phyloP scores from a whole-genome alignment of 2,113 vertebrate species.

The Dissostichus mawsoni region DNA sequence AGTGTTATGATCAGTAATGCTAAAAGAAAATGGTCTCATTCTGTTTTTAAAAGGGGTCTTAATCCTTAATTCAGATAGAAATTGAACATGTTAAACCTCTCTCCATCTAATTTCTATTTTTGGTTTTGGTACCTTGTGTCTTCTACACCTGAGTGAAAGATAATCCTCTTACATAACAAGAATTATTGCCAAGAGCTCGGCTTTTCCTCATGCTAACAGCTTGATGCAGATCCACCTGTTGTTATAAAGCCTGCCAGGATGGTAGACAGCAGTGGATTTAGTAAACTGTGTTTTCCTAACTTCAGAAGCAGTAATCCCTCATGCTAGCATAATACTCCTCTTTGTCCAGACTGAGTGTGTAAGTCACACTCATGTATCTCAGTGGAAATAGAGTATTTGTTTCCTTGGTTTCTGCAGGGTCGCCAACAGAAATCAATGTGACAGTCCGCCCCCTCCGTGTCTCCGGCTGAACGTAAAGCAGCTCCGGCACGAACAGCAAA shows the following conservation, averaged over 20 bases:
- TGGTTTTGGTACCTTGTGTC: neutral
- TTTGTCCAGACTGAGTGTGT: neutral
- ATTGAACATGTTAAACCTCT: neutral
- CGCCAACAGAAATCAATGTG: neutral
- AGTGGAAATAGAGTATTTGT: neutral
- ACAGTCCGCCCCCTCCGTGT: conserved; percentile 7
- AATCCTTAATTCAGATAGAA: neutral
- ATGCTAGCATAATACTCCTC: neutral
- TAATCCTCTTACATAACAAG: too few species aligned
- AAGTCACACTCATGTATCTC: neutral
- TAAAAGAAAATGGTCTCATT: neutral
- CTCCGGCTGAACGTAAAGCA: conserved; percentile 6
- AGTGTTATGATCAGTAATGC: neutral
- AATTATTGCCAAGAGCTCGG: too few species aligned
- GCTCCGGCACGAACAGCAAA: conserved; percentile 14
- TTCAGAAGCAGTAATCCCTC: neutral
- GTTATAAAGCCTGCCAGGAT: neutral
- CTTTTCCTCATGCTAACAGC: too few species aligned
- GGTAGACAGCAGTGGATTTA: neutral
- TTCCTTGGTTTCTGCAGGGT: neutral
- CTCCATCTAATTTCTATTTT: neutral
- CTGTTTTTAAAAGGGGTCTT: neutral
- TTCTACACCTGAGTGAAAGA: neutral
- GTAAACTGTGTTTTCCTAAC: neutral
- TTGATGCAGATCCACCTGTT: neutral